A percentile compares a stretch with the other conserved stretches of the same genome.
Evolutionary conservation across 2,888 invertebrate species (phyloP).

Genomic region (Octodonta nipae): DNA sequence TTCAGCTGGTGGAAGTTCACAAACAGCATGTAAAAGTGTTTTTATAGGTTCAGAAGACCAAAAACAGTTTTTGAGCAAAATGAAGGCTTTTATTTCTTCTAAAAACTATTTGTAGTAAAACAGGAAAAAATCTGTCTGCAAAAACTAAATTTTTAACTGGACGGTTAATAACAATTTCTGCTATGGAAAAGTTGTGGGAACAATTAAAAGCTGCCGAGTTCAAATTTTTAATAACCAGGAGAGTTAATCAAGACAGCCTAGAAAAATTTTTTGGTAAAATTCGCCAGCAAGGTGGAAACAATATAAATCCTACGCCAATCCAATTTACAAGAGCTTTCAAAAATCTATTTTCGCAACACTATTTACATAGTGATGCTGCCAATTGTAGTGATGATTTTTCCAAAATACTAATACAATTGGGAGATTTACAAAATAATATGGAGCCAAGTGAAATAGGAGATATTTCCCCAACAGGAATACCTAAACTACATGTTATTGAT

Average conservation of each 20-base stretch:
- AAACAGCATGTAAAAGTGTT: no score
- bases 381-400: background rate
- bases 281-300: background rate
- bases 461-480: background rate
- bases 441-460: background rate
- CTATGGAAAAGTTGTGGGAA: slow-evolving; percentile 7
- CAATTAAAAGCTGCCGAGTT: slow-evolving; percentile 6
- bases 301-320: background rate
- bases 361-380: background rate
- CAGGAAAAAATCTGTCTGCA: slow-evolving; percentile 7
- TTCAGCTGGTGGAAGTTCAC: slow-evolving; percentile 6
- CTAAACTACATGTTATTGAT: background rate
- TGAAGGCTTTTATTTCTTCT: no score
- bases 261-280: slow-evolving; percentile 3
- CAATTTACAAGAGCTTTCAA: background rate
- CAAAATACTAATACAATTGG: no score
- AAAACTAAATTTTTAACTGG: slow-evolving; percentile 9
- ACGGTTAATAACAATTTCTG: slow-evolving; percentile 8
- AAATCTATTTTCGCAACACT: background rate
- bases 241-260: slow-evolving; percentile 13
- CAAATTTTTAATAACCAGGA: slow-evolving; percentile 10
- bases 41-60: slow-evolving; percentile 9
- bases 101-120: no score
- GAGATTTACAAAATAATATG: background rate
- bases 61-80: slow-evolving; percentile 7